Conservation (phyloP, 2,113 vertebrate genomes). For the Pseudolaguvia tuberculata region DNA sequence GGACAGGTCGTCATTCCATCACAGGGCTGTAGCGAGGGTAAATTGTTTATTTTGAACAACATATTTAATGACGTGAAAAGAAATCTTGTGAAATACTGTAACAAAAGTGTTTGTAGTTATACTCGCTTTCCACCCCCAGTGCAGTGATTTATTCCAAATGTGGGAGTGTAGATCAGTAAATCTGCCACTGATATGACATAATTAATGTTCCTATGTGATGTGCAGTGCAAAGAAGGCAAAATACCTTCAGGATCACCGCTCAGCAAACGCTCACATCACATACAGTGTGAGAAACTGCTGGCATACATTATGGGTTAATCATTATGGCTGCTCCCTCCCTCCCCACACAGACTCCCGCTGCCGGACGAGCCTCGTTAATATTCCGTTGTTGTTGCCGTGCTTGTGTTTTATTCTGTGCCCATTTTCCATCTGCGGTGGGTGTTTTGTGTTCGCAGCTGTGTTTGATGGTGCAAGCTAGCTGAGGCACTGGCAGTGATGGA, state of each 20-base stretch:
- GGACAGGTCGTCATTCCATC: no score
- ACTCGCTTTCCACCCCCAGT: no score
- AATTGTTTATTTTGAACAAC: no score
- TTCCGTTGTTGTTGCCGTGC: conserved; percentile 69
- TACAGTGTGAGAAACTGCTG: conserved; percentile 32
- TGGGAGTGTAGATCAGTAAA: background rate
- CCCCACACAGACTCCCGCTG: conserved; percentile 34
- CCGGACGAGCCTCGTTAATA: conserved; percentile 71
- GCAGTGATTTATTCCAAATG: background rate
- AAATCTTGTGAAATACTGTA: no score
- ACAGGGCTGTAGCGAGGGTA: no score
- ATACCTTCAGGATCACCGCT: background rate
- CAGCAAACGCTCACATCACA: background rate
- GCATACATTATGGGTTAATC: conserved; percentile 54
- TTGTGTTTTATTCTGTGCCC: conserved; percentile 66
- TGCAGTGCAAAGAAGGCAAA: background rate
- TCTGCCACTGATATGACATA: background rate
- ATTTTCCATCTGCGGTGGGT: conserved; percentile 69
- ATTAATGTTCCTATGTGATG: background rate
- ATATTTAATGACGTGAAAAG: no score
- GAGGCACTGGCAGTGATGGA: conserved; percentile 67
- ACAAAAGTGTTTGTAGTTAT: no score
- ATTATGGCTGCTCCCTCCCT: conserved; percentile 50
- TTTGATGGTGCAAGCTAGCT: conserved; percentile 66
- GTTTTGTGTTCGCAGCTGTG: conserved; percentile 78